A percentile compares a stretch with the other conserved stretches of the same genome.
These are phyloP conservation scores for Avahi laniger DNA, from an alignment of 2,797 vertebrate species.

Conservation along the genomic window DNA sequence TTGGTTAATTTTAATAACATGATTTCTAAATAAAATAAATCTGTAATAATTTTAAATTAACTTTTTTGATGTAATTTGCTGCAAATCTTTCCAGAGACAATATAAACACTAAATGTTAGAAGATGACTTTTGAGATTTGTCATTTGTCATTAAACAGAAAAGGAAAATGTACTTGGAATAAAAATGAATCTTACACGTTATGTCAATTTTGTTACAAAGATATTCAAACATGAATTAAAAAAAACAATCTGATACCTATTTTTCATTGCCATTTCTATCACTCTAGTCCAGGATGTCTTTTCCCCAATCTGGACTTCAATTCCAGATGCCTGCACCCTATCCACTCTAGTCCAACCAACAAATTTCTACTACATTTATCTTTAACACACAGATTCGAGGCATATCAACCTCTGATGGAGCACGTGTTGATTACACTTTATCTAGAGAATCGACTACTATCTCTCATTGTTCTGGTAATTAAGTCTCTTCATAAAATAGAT, in stretches of 20 bases:
- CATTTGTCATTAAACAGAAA: constrained; percentile 32
- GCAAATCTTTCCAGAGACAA: neutral
- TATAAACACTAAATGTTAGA: constrained; percentile 37
- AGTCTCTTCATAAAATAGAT: neutral
- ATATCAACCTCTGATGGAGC: neutral
- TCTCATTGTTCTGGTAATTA: neutral
- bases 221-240: neutral
- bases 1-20: constrained; percentile 46
- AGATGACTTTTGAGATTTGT: neutral
- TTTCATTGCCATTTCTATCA: neutral
- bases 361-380: neutral
- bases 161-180: neutral
- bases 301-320: neutral
- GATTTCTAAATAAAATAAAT: constrained; percentile 32
- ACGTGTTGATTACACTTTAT: neutral
- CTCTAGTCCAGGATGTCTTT: neutral
- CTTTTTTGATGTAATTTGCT: neutral
- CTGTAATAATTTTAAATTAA: constrained; percentile 42
- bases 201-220: neutral
- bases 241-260: neutral
- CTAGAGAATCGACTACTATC: neutral
- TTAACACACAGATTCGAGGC: neutral
- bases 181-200: neutral
- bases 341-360: neutral
- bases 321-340: neutral